Percentiles rank a stretch among this genome's conserved stretches.
Evolutionary conservation across 1,140 invertebrate genomes (phyloP).

Genomic region (Coptotermes formosanus): DNA sequence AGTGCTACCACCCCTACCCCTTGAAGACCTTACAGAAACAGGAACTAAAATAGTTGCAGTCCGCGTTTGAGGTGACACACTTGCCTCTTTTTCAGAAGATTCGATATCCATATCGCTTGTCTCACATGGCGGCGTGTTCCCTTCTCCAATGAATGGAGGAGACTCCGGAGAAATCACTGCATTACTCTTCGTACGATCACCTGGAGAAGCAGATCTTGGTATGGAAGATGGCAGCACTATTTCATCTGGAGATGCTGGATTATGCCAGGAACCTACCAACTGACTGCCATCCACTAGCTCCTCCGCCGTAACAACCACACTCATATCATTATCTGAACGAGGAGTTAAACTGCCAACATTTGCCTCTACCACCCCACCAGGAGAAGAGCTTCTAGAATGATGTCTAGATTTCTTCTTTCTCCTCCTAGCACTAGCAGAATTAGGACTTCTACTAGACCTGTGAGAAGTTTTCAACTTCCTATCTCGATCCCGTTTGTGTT

Average conservation of each 20-base stretch:
- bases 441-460: slow-evolving; percentile 47
- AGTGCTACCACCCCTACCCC: slow-evolving; percentile 13
- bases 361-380: slow-evolving; percentile 46
- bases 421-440: slow-evolving; percentile 54
- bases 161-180: slow-evolving; percentile 25
- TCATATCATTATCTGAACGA: background rate
- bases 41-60: slow-evolving; percentile 30
- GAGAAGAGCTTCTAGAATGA: slow-evolving; percentile 62
- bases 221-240: background rate
- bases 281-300: slow-evolving; percentile 10
- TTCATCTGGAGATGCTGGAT: slow-evolving; percentile 23
- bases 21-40: background rate
- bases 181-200: background rate
- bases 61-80: slow-evolving; percentile 35
- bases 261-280: background rate
- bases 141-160: background rate
- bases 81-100: slow-evolving; percentile 36
- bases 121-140: slow-evolving; percentile 8
- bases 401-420: slow-evolving; percentile 67
- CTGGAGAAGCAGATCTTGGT: slow-evolving; percentile 17
- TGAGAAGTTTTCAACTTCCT: slow-evolving; percentile 60
- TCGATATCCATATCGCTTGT: slow-evolving; percentile 48
- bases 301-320: background rate
- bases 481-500: slow-evolving; percentile 56
- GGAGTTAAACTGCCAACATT: slow-evolving; percentile 39